Evolutionary conservation across 2,797 vertebrate species (phyloP).

Genomic region (Onychomys arenicola): DNA sequence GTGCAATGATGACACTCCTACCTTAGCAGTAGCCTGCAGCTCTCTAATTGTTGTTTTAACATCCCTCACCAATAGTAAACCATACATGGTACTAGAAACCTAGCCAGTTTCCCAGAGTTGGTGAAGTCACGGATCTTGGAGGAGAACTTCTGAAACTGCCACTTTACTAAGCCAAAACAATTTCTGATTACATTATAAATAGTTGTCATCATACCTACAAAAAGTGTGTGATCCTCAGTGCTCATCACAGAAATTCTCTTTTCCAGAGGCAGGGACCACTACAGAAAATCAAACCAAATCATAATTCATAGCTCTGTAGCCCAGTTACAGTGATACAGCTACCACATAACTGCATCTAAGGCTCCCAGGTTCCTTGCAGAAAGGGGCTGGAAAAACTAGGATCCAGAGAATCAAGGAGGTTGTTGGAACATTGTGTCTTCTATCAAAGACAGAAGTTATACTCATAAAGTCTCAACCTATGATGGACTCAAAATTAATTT

Average conservation of each 20-base stretch:
- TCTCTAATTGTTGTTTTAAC: background rate
- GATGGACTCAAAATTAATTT: background rate
- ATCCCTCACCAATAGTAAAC: background rate
- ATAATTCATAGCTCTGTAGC: background rate
- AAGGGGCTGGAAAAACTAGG: background rate
- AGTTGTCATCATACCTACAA: background rate
- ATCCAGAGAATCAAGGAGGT: background rate
- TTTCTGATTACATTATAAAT: background rate
- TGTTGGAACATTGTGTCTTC: background rate
- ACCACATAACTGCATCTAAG: background rate
- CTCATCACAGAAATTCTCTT: background rate
- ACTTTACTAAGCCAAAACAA: background rate
- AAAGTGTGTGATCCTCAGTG: background rate
- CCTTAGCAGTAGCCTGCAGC: background rate
- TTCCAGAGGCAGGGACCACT: background rate
- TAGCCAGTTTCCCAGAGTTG: background rate
- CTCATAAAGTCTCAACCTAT: background rate
- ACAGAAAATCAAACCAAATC: background rate
- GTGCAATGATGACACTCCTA: no score
- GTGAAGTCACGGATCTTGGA: background rate
- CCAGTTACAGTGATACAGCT: background rate
- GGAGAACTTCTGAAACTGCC: background rate
- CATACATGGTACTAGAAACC: no score
- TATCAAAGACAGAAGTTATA: background rate
- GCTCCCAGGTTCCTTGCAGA: background rate